A percentile compares a stretch with the other conserved stretches of the same genome.
phyloP scores from a whole-genome alignment of 2,797 vertebrate genomes.

The Catamblyrhynchus diadema region DNA sequence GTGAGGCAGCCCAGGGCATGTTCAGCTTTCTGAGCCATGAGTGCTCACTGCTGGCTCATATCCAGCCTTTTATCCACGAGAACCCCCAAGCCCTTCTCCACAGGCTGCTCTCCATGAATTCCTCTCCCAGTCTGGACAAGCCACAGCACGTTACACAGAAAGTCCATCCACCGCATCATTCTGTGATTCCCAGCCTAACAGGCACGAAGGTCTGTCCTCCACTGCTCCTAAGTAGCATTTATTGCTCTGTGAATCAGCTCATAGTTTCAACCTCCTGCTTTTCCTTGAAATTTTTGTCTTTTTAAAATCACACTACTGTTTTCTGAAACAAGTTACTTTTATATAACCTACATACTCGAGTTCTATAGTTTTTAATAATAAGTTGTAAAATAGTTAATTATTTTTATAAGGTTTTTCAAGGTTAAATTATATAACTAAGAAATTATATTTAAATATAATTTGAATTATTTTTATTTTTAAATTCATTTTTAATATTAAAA shows the following conservation, averaged over 20 bases:
- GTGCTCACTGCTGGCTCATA: rapidly evolving
- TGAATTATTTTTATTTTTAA: neutral
- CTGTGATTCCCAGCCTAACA: neutral
- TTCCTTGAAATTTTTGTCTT: neutral
- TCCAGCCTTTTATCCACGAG: neutral
- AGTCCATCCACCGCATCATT: neutral
- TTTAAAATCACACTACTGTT: neutral
- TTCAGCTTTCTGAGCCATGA: neutral
- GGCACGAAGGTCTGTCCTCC: rapidly evolving
- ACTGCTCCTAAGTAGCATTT: neutral
- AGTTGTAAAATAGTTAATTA: rapidly evolving
- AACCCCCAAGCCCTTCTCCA: neutral
- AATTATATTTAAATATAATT: neutral
- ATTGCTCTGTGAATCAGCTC: neutral
- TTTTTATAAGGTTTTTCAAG: neutral
- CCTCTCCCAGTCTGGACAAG: neutral
- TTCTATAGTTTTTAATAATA: neutral
- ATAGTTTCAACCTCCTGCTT: neutral
- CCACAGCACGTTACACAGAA: neutral
- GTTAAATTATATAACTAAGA: neutral
- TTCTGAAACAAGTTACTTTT: neutral
- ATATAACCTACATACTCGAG: neutral
- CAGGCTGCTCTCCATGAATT: neutral
- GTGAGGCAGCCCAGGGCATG: rapidly evolving
- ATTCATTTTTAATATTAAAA: no score